Base-by-base conservation (phyloP, 2,888 invertebrate species). In the Phyto melanocephala region DNA sequence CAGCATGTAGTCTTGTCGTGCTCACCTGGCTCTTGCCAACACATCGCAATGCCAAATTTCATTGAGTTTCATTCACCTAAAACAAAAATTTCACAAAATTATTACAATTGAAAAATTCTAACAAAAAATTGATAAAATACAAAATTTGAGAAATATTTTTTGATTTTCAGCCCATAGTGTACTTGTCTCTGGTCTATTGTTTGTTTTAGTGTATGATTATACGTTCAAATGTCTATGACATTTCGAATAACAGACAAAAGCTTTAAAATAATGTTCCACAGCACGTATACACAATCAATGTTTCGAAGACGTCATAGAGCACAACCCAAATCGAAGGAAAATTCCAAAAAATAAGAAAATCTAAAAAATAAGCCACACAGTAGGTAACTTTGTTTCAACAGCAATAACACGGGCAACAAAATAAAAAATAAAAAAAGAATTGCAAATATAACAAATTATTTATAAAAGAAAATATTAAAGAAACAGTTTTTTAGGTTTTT, bases 281-380 rank as follows among this genome's bases (percentile, higher is more conserved):
- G 54, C 71, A 71, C 60, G 50, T 70, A 28, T 47, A 40, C 71
- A 17, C 50, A 60, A 60, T 58, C 58, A 70, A 22, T 58, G 35
- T 70, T 56, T 10, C n/a, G 37, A 2, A 50, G 24, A 60, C 56
- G 42, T 56, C 50, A 50, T 15, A 17, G 11, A 63, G 42, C 62
- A 63, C 42, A 17, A 22, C 15, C 28, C 42, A 45, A 63, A 63
- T 45, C 42, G 17, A 63, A 63, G 11, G 13, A 63, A 17, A 35
- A 45, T 17, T 45, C 6, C 1, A 8, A 7, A 63, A 28, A 28
- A 28, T 6, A 28, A 28, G 28, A 28, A 28, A 28, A 6, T 22
- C 28, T 42, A 20, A 62, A 24, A 35, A 62, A 62, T 22, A 22
- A 63, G 5, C 24, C 45, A 33, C 17, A 63, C 63, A 63, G 63